These are phyloP conservation scores for Popillia japonica DNA, from an alignment of 1,140 invertebrate genomes.

Conservation along the genomic window DNA sequence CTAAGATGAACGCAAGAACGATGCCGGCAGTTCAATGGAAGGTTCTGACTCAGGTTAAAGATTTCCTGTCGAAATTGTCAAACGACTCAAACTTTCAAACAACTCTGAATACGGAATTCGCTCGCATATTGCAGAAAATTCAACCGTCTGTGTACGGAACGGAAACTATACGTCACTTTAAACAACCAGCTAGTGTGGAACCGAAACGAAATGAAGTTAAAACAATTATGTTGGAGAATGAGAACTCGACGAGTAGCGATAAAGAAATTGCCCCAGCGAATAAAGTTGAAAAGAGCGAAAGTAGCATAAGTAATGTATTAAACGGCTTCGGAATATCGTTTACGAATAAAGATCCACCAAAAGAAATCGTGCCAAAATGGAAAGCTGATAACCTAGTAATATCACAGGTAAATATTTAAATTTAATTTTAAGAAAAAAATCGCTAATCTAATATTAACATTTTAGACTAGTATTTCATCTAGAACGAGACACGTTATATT, in stretches of 20 bases:
- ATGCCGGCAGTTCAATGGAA: slow-evolving; percentile 65
- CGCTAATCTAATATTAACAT: too few relatives aligned
- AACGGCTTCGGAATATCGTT: slow-evolving; percentile 44
- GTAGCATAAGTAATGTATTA: slow-evolving; percentile 41
- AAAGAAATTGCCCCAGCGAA: neutral
- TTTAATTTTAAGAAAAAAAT: too few relatives aligned
- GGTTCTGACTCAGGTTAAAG: slow-evolving; percentile 62
- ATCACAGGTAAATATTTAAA: slow-evolving; percentile 46
- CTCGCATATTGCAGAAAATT: slow-evolving; percentile 62
- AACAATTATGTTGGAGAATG: neutral
- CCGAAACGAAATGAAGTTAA: slow-evolving; percentile 5
- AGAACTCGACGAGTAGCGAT: neutral
- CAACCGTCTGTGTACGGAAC: slow-evolving; percentile 58
- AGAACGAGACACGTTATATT: slow-evolving; percentile 74
- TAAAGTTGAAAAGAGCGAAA: neutral
- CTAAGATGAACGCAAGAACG: slow-evolving; percentile 56
- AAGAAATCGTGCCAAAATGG: slow-evolving; percentile 52
- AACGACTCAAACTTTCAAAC: slow-evolving; percentile 63
- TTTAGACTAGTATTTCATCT: slow-evolving; percentile 67
- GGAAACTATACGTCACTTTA: slow-evolving; percentile 46
- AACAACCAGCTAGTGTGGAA: slow-evolving; percentile 13
- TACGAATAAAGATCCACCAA: slow-evolving; percentile 40
- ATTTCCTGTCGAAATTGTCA: slow-evolving; percentile 62
- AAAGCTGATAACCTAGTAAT: slow-evolving; percentile 49
- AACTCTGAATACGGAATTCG: slow-evolving; percentile 65